Percentiles rank a stretch among this genome's conserved stretches.
phyloP scores from a whole-genome alignment of 2,113 vertebrate genomes.

The Bubo bubo region DNA sequence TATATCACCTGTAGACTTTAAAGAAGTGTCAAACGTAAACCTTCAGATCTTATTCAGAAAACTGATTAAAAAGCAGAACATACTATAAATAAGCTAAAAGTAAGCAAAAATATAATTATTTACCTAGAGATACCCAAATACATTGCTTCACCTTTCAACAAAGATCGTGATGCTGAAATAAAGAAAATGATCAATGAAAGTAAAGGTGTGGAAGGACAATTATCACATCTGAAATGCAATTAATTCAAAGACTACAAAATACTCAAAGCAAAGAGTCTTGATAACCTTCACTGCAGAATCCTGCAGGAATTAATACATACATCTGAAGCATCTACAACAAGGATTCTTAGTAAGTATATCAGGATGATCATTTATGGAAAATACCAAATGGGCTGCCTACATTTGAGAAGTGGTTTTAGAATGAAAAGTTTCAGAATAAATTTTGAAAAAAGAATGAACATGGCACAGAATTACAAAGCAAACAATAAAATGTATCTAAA shows the following conservation, averaged over 20 bases:
- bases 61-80: background rate
- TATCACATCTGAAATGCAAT: background rate
- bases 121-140: background rate
- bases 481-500: background rate
- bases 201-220: background rate
- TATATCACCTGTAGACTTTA: background rate
- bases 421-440: background rate
- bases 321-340: background rate
- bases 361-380: background rate
- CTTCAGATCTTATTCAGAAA: background rate
- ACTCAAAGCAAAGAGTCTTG: background rate
- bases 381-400: background rate
- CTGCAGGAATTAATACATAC: background rate
- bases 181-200: background rate
- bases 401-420: background rate
- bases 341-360: background rate
- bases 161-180: background rate
- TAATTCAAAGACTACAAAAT: background rate
- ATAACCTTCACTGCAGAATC: background rate
- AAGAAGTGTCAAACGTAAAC: background rate
- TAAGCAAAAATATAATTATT: background rate
- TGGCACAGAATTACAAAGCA: background rate
- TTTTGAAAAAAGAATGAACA: background rate
- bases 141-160: background rate
- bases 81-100: background rate